Base-by-base conservation (phyloP, 2,888 invertebrate species). In the Myathropa florea region DNA sequence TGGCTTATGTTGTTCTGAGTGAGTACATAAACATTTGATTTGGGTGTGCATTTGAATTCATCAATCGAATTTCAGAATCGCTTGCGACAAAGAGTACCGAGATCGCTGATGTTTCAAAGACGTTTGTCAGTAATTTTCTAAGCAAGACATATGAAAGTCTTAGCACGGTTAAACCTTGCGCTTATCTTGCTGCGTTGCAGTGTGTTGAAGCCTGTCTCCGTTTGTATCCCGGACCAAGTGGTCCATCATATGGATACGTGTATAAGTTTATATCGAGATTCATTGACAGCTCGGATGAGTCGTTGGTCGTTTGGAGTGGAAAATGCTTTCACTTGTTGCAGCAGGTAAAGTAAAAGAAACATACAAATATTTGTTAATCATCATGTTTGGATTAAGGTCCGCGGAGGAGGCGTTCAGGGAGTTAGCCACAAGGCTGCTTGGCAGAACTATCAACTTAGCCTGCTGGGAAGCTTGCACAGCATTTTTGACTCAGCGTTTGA, bases 291-390 rank as follows among this genome's bases (percentile, higher is more conserved):
- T 59, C 76, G 1, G 89, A 91, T 55, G 81, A 88, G 6, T 65
- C 79, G 30, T 36, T 90, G 0, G 89, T 90, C 4, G 9, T 78
- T 0, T 84, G 80, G 72, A 89, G 89, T n/a, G 91, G 90, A 3
- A 91, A 90, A 84, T 92, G 91, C 64, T 88, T 90, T 14, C 91
- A 91, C 77, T 89, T 91, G 24, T 65, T 92, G n/a, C 91, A 91
- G 64, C 85, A 85, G 30, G 73, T 80, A 67, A 61, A 18, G n/a
- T 1, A 2, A 21, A 21, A 36, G 7, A 14, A 53, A 12, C 24
- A 18, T 6, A n/a, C 23, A 30, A n/a, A 26, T 14, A 12, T 26
- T 55, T 10, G 9, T n/a, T 24, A 28, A 23, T 9, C 9, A 55
- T 33, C 24, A 26, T 23, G 21, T 68, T 21, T 18, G 28, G 9